These are phyloP conservation scores for Labia minor DNA, from an alignment of 2,888 invertebrate genomes.

Conservation along the genomic window DNA sequence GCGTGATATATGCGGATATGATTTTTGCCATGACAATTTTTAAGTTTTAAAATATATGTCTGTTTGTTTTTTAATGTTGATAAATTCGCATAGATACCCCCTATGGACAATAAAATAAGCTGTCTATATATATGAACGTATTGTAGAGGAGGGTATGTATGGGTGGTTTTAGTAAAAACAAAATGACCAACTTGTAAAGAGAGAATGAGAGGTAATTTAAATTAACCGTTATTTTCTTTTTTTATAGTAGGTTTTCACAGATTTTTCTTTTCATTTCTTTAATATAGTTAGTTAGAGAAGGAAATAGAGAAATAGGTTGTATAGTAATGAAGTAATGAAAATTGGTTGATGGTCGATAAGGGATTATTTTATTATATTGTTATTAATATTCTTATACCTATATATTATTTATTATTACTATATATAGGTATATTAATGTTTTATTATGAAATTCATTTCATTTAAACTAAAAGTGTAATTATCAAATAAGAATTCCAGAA, in stretches of 20 bases:
- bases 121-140: neutral
- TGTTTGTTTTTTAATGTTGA: conserved; percentile 13
- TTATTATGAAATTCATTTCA: too few species aligned
- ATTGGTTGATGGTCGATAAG: too few species aligned
- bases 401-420: too few species aligned
- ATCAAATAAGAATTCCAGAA: too few species aligned
- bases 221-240: neutral
- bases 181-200: conserved; percentile 2
- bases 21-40: conserved; percentile 13
- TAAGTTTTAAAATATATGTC: conserved; percentile 13
- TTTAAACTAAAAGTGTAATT: too few species aligned
- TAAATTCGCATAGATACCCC: conserved; percentile 13
- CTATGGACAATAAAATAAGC: conserved; percentile 13
- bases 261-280: too few species aligned
- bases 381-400: too few species aligned
- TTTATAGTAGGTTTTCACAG: neutral
- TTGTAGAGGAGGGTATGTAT: neutral
- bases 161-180: neutral
- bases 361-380: too few species aligned
- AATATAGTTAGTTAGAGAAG: too few species aligned
- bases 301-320: too few species aligned
- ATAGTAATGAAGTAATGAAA: too few species aligned
- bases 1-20: conserved; percentile 13
- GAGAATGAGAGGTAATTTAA: conserved; percentile 2
- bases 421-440: too few species aligned